Evolutionary conservation across 1,140 invertebrate species (phyloP), one percentile per base, ranked within the genome.

Genomic region (Colletes latitarsis): DNA sequence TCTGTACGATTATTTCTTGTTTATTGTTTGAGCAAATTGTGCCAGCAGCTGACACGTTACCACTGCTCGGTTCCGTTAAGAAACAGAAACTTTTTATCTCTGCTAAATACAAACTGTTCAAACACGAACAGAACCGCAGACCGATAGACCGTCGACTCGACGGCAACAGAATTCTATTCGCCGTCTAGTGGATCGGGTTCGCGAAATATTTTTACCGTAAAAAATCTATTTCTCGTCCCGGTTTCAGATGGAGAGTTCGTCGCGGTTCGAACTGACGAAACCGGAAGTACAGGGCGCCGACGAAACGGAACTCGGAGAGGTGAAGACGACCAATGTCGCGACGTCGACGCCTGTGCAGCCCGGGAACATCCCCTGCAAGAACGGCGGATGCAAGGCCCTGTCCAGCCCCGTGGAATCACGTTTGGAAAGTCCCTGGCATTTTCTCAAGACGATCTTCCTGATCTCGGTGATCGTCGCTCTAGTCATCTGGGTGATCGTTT

Each of bases 391-490:
- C 67, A 89, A 86, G 69, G 53, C 8, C 66, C 17, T 74, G n/a
- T 12, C 60, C 17, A 77, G n/a, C 8, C 41, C 62, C 17, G 46
- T 39, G 14, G 84, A 87, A 6, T 81, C 57, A 6, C 76, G 77
- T 0, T 72, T 89, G 5, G 93, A 94, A 68, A 94, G 91, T 69
- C 94, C 94, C 1, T 94, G 94, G 94, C 93, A 94, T 63, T 82
- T 85, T 5, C 90, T 92, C 8, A 94, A 94, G 77, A 94, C 94
- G 0, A 83, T 93, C 52, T 94, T 94, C 81, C 90, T 94, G 12
- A 72, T 94, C 9, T 89, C 85, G 6, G 90, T 92, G 3, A 91
- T 94, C 75, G 85, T 92, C 15, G 88, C 93, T 0, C 83, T 94
- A 0, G 77, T 93, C 17, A 17, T 94, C 3, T 94, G 94, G 94